Evolutionary conservation across 2,797 vertebrate genomes (phyloP), one percentile per base, ranked within the genome.

Genomic region (Selene dorsalis): DNA sequence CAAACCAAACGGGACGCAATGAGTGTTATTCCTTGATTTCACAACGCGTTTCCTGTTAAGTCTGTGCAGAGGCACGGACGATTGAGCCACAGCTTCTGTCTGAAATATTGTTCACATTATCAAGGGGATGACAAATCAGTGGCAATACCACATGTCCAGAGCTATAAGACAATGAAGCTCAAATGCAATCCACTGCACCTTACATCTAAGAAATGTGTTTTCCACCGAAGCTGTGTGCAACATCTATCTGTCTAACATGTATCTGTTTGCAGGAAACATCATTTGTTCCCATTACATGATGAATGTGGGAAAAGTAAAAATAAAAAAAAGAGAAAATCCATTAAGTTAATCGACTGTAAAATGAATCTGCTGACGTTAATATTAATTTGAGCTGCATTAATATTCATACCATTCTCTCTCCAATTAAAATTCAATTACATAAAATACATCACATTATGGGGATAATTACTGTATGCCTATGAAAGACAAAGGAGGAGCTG

Each of bases 351-450:
- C 55, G 77, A 56, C 72, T 69, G 72, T 85, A 55, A 71, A 77
- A 24, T 62, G 59, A 69, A 88, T 61, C 50, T 68, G 48, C n/a
- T 66, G 10, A 24, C 58, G 80, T 87, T 77, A 76, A 86, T 77
- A 71, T 86, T 88, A 18, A 78, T 86, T 65, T 64, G 20, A 57
- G 17, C n/a, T 75, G 57, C 7, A 64, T 84, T 83, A 80, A 80
- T 87, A 88, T 81, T 84, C 63, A 77, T 52, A 43, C 58, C 28
- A 68, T 69, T 85, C 69, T 69, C 57, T 22, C 43, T 39, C 62
- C 69, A 68, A 86, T 89, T 88, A 80, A 88, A 87, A 81, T 81
- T 65, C 18, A 81, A 84, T 91, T 30, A 84, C 60, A 55, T 62
- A 45, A 89, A 86, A 87, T 82, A 52, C 38, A 77, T 80, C 77